Evolutionary conservation across 1,140 invertebrate genomes (phyloP).

Genomic region (Hypsibius dujardini): DNA sequence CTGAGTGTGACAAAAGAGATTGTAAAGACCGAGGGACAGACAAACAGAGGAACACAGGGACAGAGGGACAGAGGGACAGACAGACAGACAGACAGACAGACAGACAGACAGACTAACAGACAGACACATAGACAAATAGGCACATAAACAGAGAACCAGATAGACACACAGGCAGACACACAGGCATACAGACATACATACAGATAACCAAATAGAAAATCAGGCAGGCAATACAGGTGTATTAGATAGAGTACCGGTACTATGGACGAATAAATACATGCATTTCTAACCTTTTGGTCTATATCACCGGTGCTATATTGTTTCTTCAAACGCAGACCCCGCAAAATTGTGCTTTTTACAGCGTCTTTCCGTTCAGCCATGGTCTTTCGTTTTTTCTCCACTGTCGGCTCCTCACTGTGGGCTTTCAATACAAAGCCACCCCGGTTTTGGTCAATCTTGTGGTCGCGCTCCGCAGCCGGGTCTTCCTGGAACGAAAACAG

Average conservation of each 20-base stretch:
- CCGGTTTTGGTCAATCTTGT: slow-evolving; percentile 66
- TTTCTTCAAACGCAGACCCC: slow-evolving; percentile 75
- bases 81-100: no score
- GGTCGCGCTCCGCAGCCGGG: slow-evolving; percentile 51
- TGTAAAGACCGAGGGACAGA: no score
- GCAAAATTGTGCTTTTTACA: slow-evolving; percentile 57
- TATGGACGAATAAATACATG: neutral
- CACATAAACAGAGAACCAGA: no score
- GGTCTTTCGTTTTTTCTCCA: slow-evolving; percentile 45
- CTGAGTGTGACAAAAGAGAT: no score
- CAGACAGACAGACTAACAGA: no score
- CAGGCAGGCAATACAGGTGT: neutral
- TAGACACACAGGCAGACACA: no score
- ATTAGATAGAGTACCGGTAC: neutral
- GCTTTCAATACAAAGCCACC: slow-evolving; percentile 55
- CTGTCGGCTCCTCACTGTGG: slow-evolving; percentile 60
- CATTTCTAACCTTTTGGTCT: slow-evolving; percentile 39
- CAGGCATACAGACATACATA: no score
- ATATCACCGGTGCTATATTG: slow-evolving; percentile 92
- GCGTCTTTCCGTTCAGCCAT: slow-evolving; percentile 65
- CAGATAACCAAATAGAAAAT: neutral
- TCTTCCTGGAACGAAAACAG: slow-evolving; percentile 36
- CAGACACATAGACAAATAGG: no score
- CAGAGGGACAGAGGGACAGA: no score
- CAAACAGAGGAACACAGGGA: no score